Evolutionary conservation across 37 sponge, comb jelly and placozoan genomes (phyloP), one percentile per base, ranked within the genome.

Genomic region (Theonella swinhoei): DNA sequence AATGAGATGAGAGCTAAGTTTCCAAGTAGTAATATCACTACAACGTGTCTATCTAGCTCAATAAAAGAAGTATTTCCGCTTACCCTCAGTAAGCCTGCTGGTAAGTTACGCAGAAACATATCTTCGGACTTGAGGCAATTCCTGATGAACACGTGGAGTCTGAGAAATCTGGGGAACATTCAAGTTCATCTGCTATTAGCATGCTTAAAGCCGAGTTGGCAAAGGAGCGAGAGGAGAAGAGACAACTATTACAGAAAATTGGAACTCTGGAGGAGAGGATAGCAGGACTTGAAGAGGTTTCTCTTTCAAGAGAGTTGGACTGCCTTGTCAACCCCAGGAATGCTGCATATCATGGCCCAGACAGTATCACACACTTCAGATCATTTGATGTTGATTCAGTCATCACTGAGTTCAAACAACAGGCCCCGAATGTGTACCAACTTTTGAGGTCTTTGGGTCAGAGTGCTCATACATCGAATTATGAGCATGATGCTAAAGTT

Each of bases 321-420:
- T 24, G 28, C 67, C 7, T 24, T 24, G n/a, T 66, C 28, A n/a
- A 9, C n/a, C 67, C 67, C 8, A n/a, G 39, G 1, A 22, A 1
- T 1, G 41, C 60, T 61, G 77, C 31, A 76, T 72, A 72, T 61
- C 77, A 76, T 33, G 77, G 77, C 1, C 77, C 77, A 33, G 77
- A 76, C 36, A 76, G 62, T 35, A 47, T 76, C 37, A 11, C 14
- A 23, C 77, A 59, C 36, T 59, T 76, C 37, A 3, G 60, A 17
- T 17, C 19, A 1, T 76, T 76, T 58, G 23, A 61, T 35, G 60
- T 76, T 1, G 61, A 59, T 62, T 23, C 32, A 9, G 35, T 76
- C 34, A 14, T 76, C 23, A 35, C 62, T 7, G 77, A 54, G 36
- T 23, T 59, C 36, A 29, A 4, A 1, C 20, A 14, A 1, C 4